These are phyloP conservation scores for Gymnogyps californianus DNA, from an alignment of 2,113 vertebrate species.

Conservation along the genomic window DNA sequence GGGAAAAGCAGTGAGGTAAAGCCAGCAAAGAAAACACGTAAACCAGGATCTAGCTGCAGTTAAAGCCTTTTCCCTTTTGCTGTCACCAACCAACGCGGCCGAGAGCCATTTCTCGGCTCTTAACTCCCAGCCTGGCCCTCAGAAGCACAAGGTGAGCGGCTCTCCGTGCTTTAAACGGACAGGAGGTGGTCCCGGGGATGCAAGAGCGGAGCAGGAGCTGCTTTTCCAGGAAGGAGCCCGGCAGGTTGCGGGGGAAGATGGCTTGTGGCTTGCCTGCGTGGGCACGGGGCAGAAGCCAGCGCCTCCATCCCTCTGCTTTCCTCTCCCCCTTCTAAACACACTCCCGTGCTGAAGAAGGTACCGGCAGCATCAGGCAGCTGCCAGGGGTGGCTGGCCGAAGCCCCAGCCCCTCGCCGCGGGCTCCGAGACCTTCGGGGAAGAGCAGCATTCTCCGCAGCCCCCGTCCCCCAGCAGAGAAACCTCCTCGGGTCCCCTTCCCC, in stretches of 20 bases:
- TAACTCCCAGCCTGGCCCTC: no score
- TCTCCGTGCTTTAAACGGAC: background rate
- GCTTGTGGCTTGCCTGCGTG: background rate
- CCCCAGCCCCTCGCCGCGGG: background rate
- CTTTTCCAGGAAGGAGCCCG: background rate
- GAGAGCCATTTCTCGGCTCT: background rate
- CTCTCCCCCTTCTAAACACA: no score
- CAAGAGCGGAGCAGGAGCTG: fast-evolving
- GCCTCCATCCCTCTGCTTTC: no score
- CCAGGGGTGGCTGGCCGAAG: no score
- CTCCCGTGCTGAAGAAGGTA: no score
- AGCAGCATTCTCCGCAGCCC: no score
- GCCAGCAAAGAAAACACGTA: no score
- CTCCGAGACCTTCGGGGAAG: no score
- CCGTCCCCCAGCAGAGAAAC: no score
- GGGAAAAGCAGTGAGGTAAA: background rate
- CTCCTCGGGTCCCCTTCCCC: no score
- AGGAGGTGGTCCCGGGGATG: background rate
- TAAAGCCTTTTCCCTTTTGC: background rate
- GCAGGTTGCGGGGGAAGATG: background rate
- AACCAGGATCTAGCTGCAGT: background rate
- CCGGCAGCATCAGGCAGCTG: no score
- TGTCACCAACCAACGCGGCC: background rate
- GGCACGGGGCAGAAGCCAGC: background rate
- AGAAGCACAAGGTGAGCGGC: no score